Evolutionary conservation across 1,140 invertebrate species (phyloP).

Genomic region (Eurytemora carolleeae): DNA sequence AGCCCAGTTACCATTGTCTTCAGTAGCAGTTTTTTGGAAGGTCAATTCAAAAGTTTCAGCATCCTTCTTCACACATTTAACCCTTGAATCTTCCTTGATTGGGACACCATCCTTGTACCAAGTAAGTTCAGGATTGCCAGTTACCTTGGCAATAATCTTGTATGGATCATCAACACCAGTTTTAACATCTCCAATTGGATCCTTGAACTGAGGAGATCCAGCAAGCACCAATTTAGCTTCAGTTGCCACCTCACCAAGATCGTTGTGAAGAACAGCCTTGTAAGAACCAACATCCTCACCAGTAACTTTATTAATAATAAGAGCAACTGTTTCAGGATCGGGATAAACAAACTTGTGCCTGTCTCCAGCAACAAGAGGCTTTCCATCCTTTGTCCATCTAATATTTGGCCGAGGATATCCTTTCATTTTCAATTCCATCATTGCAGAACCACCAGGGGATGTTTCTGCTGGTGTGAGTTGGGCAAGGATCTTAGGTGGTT

Average conservation of each 20-base stretch:
- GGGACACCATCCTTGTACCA: slow-evolving; percentile 59
- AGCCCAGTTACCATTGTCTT: slow-evolving; percentile 80
- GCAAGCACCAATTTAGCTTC: slow-evolving; percentile 54
- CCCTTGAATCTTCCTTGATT: slow-evolving; percentile 42
- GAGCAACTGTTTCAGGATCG: slow-evolving; percentile 68
- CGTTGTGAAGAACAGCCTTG: slow-evolving; percentile 60
- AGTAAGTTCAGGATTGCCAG: slow-evolving; percentile 7
- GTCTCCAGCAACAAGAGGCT: slow-evolving; percentile 53
- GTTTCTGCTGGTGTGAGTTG: slow-evolving; percentile 50
- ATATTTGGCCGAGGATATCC: slow-evolving; percentile 50
- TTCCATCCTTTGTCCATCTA: slow-evolving; percentile 48
- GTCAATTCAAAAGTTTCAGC: slow-evolving; percentile 47
- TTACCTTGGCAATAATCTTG: slow-evolving; percentile 16
- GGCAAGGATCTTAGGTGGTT: slow-evolving; percentile 45
- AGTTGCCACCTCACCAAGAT: slow-evolving; percentile 57
- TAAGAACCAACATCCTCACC: slow-evolving; percentile 64
- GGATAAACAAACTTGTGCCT: slow-evolving; percentile 73
- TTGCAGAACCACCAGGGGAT: slow-evolving; percentile 66
- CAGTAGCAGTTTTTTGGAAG: slow-evolving; percentile 54
- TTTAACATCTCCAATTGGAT: slow-evolving; percentile 11
- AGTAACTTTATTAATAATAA: slow-evolving; percentile 71
- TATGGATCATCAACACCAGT: slow-evolving; percentile 11
- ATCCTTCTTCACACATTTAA: slow-evolving; percentile 44
- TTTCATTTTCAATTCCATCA: slow-evolving; percentile 64
- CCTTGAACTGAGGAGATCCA: slow-evolving; percentile 24